A percentile compares a stretch with the other conserved stretches of the same genome.
Evolutionary conservation across 2,888 invertebrate genomes (phyloP).

Genomic region (Synanthedon myopaeformis): DNA sequence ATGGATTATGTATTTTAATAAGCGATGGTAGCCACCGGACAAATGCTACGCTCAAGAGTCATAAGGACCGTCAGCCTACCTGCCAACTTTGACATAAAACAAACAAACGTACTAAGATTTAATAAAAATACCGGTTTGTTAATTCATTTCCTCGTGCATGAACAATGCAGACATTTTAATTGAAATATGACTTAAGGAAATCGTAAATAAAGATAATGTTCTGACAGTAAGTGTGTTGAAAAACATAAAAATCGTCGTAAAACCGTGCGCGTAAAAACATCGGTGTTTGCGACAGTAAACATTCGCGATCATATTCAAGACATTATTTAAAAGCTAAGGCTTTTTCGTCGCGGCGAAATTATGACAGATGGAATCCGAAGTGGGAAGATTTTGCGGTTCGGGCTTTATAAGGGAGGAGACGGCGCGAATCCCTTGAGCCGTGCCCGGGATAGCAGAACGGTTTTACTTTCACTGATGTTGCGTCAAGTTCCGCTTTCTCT

Average conservation of each 20-base stretch:
- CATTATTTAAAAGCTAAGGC: constrained; percentile 31
- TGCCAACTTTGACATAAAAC: no score
- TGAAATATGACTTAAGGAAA: constrained; percentile 16
- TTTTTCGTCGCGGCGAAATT: constrained; percentile 33
- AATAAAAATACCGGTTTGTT: no score
- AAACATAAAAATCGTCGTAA: constrained; percentile 30
- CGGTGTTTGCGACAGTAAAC: constrained; percentile 23
- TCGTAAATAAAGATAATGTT: constrained; percentile 33
- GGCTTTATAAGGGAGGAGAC: constrained; percentile 36
- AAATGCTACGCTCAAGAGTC: no score
- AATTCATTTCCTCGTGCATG: no score
- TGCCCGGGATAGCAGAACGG: constrained; percentile 22
- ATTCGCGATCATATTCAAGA: constrained; percentile 21
- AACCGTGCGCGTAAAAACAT: constrained; percentile 16
- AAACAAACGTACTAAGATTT: no score
- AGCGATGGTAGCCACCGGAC: no score
- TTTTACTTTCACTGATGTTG: constrained; percentile 10
- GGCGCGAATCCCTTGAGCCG: constrained; percentile 50
- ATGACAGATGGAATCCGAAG: constrained; percentile 54
- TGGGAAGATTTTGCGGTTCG: constrained; percentile 40
- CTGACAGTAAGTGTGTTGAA: constrained; percentile 18
- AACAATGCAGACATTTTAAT: no score
- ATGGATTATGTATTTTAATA: no score
- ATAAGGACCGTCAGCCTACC: no score
- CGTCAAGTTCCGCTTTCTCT: constrained; percentile 19